phyloP scores from a whole-genome alignment of 2,113 vertebrate species.

The Rhinoptilus africanus region DNA sequence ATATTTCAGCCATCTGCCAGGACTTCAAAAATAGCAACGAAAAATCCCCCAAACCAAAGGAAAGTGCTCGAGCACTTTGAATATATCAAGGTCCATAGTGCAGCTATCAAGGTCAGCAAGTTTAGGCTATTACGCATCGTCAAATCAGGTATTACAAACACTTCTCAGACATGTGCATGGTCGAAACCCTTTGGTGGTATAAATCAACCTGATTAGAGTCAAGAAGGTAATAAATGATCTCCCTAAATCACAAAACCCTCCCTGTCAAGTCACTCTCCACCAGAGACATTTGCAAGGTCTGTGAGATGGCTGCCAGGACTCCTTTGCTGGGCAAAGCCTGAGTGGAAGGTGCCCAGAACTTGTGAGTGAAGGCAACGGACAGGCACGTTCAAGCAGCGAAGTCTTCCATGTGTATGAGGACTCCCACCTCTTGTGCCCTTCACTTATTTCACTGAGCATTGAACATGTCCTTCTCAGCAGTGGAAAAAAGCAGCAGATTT shows the following conservation, averaged over 20 bases:
- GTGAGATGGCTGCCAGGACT: neutral
- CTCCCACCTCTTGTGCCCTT: neutral
- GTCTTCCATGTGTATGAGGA: neutral
- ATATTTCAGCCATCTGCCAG: neutral
- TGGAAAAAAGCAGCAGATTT: neutral
- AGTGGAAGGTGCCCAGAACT: neutral
- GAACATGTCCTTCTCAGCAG: neutral
- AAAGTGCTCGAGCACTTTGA: neutral
- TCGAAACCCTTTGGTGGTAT: neutral
- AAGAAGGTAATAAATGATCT: neutral
- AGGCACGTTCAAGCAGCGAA: rapidly evolving
- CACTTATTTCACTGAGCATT: rapidly evolving
- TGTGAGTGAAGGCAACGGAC: neutral
- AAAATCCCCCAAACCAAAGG: neutral
- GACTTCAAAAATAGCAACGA: neutral
- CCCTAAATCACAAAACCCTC: neutral
- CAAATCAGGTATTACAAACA: neutral
- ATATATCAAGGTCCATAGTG: neutral
- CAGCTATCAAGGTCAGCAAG: neutral
- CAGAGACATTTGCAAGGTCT: neutral
- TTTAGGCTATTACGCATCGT: neutral
- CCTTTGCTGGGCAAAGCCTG: neutral
- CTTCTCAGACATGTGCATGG: neutral
- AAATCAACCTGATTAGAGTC: neutral
- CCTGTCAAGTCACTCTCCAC: neutral